These are phyloP conservation scores for Myiozetetes cayanensis DNA, from an alignment of 2,113 vertebrate genomes.

Conservation along the genomic window DNA sequence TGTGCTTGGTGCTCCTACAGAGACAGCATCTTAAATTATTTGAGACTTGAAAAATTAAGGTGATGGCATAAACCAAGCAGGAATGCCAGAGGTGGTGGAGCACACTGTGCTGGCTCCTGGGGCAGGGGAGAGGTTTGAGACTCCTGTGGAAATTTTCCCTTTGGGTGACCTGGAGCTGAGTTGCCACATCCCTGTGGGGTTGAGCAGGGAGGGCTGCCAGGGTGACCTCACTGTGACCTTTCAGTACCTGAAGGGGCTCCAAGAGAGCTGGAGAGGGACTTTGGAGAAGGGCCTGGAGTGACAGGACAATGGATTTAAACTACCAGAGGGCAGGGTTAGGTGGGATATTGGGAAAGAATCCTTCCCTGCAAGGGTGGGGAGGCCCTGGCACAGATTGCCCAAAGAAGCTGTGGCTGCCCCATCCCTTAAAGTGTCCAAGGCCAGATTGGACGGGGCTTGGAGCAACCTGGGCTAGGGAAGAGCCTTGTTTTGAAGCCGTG, in stretches of 20 bases:
- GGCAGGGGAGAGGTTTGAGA: neutral
- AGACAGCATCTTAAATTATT: neutral
- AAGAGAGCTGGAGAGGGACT: neutral
- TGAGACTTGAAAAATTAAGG: too few species aligned
- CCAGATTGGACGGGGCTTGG: neutral
- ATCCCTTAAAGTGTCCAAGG: neutral
- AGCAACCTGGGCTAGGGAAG: neutral
- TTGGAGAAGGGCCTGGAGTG: neutral
- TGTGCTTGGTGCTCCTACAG: neutral
- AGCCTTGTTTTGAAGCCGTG: too few species aligned
- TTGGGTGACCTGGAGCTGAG: neutral
- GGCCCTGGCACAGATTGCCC: neutral
- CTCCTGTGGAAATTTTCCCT: fast-evolving
- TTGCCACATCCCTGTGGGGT: fast-evolving
- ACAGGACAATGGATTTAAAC: neutral
- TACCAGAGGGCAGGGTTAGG: neutral
- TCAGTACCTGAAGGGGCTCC: neutral
- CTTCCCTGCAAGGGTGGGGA: neutral
- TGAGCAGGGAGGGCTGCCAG: neutral
- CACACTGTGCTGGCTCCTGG: fast-evolving
- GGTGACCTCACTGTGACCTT: too few species aligned
- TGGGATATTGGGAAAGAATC: neutral
- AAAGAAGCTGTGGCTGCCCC: neutral
- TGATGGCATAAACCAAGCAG: neutral
- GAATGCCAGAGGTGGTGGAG: neutral